phyloP scores from a whole-genome alignment of 2,113 vertebrate genomes.

The Myanophis thanlyinensis region DNA sequence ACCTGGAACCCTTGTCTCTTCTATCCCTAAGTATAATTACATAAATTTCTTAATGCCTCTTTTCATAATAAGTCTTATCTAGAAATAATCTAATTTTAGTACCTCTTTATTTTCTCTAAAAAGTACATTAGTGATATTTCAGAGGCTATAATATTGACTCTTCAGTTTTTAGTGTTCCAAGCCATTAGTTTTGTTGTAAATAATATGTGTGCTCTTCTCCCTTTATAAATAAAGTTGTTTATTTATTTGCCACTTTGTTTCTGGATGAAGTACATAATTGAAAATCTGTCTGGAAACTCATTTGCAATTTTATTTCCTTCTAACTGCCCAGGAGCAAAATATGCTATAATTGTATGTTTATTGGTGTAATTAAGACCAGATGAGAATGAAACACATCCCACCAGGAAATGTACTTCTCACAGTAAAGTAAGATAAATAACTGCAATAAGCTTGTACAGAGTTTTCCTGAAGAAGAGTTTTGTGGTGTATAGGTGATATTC shows the following conservation, averaged over 20 bases:
- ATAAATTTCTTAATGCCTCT: background rate
- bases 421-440: background rate
- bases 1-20: background rate
- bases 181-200: background rate
- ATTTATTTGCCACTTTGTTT: background rate
- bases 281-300: background rate
- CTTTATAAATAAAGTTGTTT: background rate
- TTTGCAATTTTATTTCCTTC: background rate
- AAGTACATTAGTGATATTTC: background rate
- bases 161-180: background rate
- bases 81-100: background rate
- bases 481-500: background rate
- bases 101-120: background rate
- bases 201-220: background rate
- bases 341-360: background rate
- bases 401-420: background rate
- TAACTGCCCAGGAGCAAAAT: background rate
- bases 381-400: background rate
- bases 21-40: background rate
- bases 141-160: background rate
- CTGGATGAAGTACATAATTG: background rate
- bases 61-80: background rate
- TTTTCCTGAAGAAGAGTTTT: background rate
- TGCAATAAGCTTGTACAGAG: background rate
- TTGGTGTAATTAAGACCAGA: background rate